Conservation (phyloP, 2,888 invertebrate genomes). For the Automeris io region DNA sequence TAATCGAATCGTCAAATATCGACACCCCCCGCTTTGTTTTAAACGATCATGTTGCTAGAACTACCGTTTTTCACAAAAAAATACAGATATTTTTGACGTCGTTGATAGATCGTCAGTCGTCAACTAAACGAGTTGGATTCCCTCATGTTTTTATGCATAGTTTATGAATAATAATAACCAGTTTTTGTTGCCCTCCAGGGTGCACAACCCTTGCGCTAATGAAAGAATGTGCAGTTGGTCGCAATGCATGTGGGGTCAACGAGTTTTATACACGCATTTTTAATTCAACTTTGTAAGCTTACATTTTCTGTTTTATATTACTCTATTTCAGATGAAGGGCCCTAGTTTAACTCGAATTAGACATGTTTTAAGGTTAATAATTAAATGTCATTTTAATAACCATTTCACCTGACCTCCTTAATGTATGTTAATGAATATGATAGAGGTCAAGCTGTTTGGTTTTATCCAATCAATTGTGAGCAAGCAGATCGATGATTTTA, state of each 20-base stretch:
- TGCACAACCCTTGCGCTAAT: slow-evolving; percentile 63
- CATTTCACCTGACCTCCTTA: no score
- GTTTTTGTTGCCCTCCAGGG: slow-evolving; percentile 62
- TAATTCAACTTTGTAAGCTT: neutral
- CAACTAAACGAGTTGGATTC: slow-evolving; percentile 44
- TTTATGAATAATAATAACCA: slow-evolving; percentile 63
- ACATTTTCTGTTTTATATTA: no score
- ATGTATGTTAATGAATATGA: no score
- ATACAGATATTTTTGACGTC: slow-evolving; percentile 33
- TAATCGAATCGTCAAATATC: slow-evolving; percentile 40
- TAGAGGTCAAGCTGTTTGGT: no score
- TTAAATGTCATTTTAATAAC: no score
- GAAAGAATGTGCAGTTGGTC: slow-evolving; percentile 66
- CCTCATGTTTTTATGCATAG: slow-evolving; percentile 33
- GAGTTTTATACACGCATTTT: slow-evolving; percentile 32
- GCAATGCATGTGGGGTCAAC: slow-evolving; percentile 55
- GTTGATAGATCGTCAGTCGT: slow-evolving; percentile 59
- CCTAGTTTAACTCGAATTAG: no score
- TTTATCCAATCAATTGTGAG: no score
- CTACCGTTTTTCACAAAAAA: slow-evolving; percentile 41
- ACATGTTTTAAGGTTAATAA: no score
- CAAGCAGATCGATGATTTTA: no score
- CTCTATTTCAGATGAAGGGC: no score
- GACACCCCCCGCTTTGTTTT: slow-evolving; percentile 58
- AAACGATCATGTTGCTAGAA: slow-evolving; percentile 43